Evolutionary conservation across 1,140 invertebrate genomes (phyloP).

Genomic region (Phocides pigmalion): DNA sequence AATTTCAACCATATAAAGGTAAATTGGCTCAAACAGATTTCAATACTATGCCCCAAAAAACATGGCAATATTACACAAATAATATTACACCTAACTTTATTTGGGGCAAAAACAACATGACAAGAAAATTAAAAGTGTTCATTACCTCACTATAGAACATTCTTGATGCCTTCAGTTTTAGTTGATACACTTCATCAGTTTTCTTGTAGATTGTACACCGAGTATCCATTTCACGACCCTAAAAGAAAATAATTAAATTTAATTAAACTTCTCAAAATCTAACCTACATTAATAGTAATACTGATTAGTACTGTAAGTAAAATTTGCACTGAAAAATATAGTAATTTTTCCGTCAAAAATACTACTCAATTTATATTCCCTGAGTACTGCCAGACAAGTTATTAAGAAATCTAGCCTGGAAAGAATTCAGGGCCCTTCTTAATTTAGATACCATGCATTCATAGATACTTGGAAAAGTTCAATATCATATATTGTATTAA

Average conservation of each 20-base stretch:
- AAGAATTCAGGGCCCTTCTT: slow-evolving; percentile 65
- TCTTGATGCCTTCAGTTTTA: slow-evolving; percentile 98
- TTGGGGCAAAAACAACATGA: slow-evolving; percentile 25
- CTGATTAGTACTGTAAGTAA: slow-evolving; percentile 43
- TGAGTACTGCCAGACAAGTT: slow-evolving; percentile 64
- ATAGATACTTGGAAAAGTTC: no score
- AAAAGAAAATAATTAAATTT: slow-evolving; percentile 27
- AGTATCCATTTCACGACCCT: slow-evolving; percentile 95
- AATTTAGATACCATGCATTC: no score
- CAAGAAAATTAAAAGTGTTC: neutral
- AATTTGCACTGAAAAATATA: slow-evolving; percentile 45
- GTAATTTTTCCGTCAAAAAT: slow-evolving; percentile 47
- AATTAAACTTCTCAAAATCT: slow-evolving; percentile 1
- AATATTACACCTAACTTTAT: slow-evolving; percentile 14
- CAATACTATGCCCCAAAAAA: slow-evolving; percentile 52
- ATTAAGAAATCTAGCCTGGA: slow-evolving; percentile 50
- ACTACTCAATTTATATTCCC: slow-evolving; percentile 57
- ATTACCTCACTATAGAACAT: slow-evolving; percentile 95
- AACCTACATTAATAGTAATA: slow-evolving; percentile 22
- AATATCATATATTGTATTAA: no score
- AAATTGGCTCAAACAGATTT: slow-evolving; percentile 57
- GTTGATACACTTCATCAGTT: slow-evolving; percentile 97
- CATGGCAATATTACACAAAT: slow-evolving; percentile 34
- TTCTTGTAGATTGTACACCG: slow-evolving; percentile 99
- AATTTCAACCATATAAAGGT: slow-evolving; percentile 7